Conservation (phyloP, 2,888 invertebrate species). For the Dryococelus australis region DNA sequence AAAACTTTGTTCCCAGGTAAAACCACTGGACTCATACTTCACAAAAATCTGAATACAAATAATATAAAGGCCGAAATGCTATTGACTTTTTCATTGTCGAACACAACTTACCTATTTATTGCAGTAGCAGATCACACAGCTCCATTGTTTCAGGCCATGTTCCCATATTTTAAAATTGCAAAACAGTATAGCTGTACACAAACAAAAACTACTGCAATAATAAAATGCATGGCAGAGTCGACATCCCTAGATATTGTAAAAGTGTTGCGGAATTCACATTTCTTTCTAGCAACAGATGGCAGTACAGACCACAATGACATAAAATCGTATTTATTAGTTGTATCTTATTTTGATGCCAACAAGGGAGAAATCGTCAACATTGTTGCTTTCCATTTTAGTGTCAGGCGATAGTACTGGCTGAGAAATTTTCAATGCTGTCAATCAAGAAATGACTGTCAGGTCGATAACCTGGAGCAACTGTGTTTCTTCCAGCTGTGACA, state of each 20-base stretch:
- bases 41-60: background rate
- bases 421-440: background rate
- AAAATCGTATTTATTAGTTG: background rate
- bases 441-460: background rate
- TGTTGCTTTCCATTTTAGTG: background rate
- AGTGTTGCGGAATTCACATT: background rate
- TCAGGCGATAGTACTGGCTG: background rate
- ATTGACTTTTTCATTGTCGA: background rate
- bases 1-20: background rate
- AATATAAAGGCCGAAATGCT: background rate
- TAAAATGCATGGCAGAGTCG: background rate
- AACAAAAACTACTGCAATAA: background rate
- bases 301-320: background rate
- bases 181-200: background rate
- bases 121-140: background rate
- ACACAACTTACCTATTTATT: background rate
- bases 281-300: background rate
- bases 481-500: background rate
- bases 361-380: conserved; percentile 1
- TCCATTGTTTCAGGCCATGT: background rate
- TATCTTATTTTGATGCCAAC: background rate
- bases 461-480: background rate
- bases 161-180: background rate
- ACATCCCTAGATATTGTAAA: background rate
- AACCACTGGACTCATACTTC: background rate